Evolutionary conservation across 2,888 invertebrate genomes (phyloP).

Genomic region (Caenorhabditis panamensis): DNA sequence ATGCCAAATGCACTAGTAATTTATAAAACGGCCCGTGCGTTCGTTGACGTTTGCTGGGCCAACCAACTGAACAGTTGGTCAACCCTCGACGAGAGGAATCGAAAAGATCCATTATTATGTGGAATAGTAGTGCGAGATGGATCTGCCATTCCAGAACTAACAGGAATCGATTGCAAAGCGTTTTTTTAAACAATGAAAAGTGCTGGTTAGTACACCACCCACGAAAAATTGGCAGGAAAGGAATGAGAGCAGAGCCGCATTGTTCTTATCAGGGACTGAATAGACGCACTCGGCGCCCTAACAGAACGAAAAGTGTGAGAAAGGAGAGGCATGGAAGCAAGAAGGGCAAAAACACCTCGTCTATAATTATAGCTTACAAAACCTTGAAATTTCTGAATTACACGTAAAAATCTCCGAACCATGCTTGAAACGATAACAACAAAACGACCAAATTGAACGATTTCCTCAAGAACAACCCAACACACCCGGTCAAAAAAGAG

Average conservation of each 20-base stretch:
- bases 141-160: not conserved
- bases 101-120: slow-evolving; percentile 17
- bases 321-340: slow-evolving; percentile 14
- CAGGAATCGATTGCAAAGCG: not conserved
- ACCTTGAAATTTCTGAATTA: too few relatives aligned
- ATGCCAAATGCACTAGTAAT: slow-evolving; percentile 43
- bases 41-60: not conserved
- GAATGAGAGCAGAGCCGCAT: slow-evolving; percentile 13
- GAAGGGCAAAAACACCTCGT: too few relatives aligned
- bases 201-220: too few relatives aligned
- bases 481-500: too few relatives aligned
- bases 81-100: slow-evolving; percentile 12
- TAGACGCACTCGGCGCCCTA: slow-evolving; percentile 23
- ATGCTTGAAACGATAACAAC: too few relatives aligned
- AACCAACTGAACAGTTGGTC: slow-evolving; percentile 37
- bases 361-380: too few relatives aligned
- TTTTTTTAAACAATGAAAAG: too few relatives aligned
- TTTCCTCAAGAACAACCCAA: too few relatives aligned
- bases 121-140: not conserved
- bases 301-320: not conserved
- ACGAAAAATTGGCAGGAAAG: slow-evolving; percentile 1
- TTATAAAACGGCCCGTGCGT: slow-evolving; percentile 38
- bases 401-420: too few relatives aligned
- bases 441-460: too few relatives aligned
- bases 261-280: slow-evolving; percentile 43